Evolutionary conservation across 2,888 invertebrate genomes (phyloP), one percentile per base, ranked within the genome.

Genomic region (Acleris sparsana): DNA sequence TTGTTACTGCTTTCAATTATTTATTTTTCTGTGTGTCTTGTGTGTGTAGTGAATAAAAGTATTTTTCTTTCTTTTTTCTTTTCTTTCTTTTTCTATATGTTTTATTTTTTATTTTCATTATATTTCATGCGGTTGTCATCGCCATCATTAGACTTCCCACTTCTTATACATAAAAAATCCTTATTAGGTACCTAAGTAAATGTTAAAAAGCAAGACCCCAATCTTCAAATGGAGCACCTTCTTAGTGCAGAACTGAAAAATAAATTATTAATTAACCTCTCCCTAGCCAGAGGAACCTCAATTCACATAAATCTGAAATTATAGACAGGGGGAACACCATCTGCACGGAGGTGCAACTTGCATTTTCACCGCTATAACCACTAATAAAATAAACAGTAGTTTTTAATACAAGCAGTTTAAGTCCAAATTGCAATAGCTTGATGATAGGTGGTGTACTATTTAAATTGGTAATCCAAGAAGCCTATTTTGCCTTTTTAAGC

Each of bases 271-370:
- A 68, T 68, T 68, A 64, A 64, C 57, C 46, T 61, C 60, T 43
- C 59, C 64, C 56, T 51, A 64, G 11, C 29, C 52, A 44, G 18
- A 48, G 39, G 13, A 60, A 62, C 52, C 53, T 57, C 49, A 48
- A 25, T 66, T 44, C 57, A 43, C 62, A 67, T 67, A 62, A 62
- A 67, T 62, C 62, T 67, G 67, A 62, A 62, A 66, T 66, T 64
- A 53, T 58, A 58, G 62, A 48, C 51, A 52, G 48, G 57, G 64
- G 68, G 67, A 49, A 22, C 56, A 61, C 57, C 68, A 65, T 53
- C 65, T 68, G 68, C 53, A 49, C 58, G 55, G 53, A 62, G 67
- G 62, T 62, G 62, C 67, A 67, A 48, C 52, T 20, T 66, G 66
- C 66, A 66, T 39, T 62, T 56, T 17, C 33, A 51, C 29, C 44